These are phyloP conservation scores for Poeciliopsis prolifica DNA, from an alignment of 2,113 vertebrate species.

Conservation along the genomic window DNA sequence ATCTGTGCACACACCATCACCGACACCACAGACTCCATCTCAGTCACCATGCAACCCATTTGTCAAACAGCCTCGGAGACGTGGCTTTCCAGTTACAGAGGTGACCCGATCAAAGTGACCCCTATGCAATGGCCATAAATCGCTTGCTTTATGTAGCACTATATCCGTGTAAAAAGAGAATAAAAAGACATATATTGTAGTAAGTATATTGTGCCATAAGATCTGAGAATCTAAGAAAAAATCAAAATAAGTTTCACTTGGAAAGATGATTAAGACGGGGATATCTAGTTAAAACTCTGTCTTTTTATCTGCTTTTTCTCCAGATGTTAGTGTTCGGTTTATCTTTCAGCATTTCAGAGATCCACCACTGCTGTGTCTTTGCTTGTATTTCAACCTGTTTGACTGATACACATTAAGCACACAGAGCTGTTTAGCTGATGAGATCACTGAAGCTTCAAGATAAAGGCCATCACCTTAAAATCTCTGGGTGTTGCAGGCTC, in stretches of 20 bases:
- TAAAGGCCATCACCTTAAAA: constrained; percentile 43
- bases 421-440: constrained; percentile 16
- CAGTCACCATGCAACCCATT: constrained; percentile 61
- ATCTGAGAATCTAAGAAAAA: too few species aligned
- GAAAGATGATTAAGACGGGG: neutral
- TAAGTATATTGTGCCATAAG: neutral
- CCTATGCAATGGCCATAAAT: constrained; percentile 57
- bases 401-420: neutral
- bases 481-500: constrained; percentile 53
- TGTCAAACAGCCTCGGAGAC: constrained; percentile 61
- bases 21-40: constrained; percentile 62
- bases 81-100: constrained; percentile 59
- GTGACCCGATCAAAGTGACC: constrained; percentile 71
- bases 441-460: constrained; percentile 20
- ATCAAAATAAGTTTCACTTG: constrained; percentile 30
- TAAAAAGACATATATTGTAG: constrained; percentile 6
- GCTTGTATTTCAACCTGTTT: constrained; percentile 75
- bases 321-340: constrained; percentile 46
- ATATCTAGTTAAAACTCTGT: constrained; percentile 40
- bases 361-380: constrained; percentile 62
- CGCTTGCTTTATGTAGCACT: constrained; percentile 38
- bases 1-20: constrained; percentile 68
- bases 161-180: constrained; percentile 30
- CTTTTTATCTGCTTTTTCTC: constrained; percentile 15
- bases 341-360: constrained; percentile 59